A percentile compares a stretch with the other conserved stretches of the same genome.
Evolutionary conservation across 2,888 invertebrate species (phyloP).

Genomic region (Machimus rusticus): DNA sequence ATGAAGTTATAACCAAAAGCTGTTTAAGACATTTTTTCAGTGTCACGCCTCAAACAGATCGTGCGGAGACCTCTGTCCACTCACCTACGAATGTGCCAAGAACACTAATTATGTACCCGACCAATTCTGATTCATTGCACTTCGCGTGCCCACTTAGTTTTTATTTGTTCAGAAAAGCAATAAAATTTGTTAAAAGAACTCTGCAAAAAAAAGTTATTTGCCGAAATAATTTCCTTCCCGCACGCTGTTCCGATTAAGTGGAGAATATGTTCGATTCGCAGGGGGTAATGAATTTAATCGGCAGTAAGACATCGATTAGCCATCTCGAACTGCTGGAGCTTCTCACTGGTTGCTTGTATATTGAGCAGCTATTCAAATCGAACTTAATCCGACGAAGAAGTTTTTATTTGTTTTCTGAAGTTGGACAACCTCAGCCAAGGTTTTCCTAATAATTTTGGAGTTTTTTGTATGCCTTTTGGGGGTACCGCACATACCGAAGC

Average conservation of each 20-base stretch:
- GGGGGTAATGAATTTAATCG: constrained; percentile 8
- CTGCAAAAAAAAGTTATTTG: not conserved
- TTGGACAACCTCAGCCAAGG: constrained; percentile 14
- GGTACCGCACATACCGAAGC: not conserved
- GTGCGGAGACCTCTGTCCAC: too few relatives aligned
- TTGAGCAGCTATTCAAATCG: not conserved
- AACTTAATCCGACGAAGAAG: not conserved
- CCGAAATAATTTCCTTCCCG: not conserved
- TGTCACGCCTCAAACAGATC: too few relatives aligned
- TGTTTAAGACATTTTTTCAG: too few relatives aligned
- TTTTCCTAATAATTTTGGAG: not conserved
- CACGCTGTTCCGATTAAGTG: not conserved
- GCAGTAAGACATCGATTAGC: constrained; percentile 11
- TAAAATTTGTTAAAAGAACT: not conserved
- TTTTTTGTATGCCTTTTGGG: not conserved
- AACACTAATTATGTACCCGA: not conserved
- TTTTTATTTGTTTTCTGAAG: not conserved
- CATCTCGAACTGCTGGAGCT: not conserved
- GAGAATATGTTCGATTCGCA: not conserved
- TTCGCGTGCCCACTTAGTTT: not conserved
- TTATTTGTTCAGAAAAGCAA: not conserved
- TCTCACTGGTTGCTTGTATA: not conserved
- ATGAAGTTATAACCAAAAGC: too few relatives aligned
- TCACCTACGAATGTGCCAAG: not conserved
- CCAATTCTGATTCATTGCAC: not conserved